Base-by-base conservation (phyloP, 2,113 vertebrate genomes). In the Serinus canaria region DNA sequence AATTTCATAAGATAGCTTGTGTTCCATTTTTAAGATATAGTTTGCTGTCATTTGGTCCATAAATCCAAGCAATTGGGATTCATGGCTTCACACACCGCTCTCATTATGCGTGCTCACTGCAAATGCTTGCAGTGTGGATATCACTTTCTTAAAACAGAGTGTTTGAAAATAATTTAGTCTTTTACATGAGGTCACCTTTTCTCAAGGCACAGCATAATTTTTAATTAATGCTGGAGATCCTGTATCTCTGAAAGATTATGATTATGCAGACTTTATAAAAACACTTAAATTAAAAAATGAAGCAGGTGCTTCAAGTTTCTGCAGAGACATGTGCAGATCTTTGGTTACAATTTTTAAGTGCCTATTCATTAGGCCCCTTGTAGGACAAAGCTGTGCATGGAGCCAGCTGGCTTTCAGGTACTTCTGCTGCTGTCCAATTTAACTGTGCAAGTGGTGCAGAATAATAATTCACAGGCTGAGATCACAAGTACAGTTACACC, bases 381-480 rank as follows among this genome's bases (percentile, higher is more conserved):
- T 5, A 79, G 80, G 59, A 91, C 58, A 85, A 89, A 94, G 81
- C 46, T 0, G 0, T 24, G 43, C 72, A 10, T 1, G 6, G 74
- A 85, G 70, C 70, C 93, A 94, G 84, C 50, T 92, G 89, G 70
- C 59, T 43, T 68, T 30, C 84, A 89, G 75, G 81, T 95, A 73
- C 33, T 87, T 62, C 10, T 94, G 84, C 33, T 92, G 81, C 75
- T 83, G 89, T 80, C 70, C 89, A 69, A 37, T 92, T 79, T 43
- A 49, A 79, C 68, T 10, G 15, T 39, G 89, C 15, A 91, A 94
- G 46, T 27, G 70, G 41, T n/a, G n/a, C 69, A 78, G 86, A 39
- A 53, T 27, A 64, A 24, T 68, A 89, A 91, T 89, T 53, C 63
- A 75, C 22, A 8, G 58, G 6, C 63, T 79, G 62, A 89, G 37